These are phyloP conservation scores for Junco hyemalis DNA, from an alignment of 2,113 vertebrate genomes.

Conservation along the genomic window DNA sequence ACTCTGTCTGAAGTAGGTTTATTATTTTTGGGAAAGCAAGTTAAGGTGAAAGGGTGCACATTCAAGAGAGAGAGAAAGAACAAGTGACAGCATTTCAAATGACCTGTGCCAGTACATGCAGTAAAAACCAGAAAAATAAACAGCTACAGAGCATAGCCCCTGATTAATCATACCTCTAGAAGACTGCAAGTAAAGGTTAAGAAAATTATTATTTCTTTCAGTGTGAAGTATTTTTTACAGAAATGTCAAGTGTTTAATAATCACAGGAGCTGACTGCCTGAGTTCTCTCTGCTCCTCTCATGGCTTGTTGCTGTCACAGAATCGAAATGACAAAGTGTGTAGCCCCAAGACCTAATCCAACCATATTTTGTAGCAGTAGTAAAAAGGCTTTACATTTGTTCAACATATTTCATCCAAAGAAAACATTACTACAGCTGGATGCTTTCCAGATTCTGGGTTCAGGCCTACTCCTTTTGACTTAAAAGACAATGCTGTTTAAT, in stretches of 20 bases:
- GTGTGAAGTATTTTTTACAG: not conserved
- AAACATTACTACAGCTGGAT: not conserved
- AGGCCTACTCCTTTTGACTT: not conserved
- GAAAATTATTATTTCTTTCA: not conserved
- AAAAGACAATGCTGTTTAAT: not conserved
- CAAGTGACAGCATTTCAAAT: not conserved
- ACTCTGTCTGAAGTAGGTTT: not conserved
- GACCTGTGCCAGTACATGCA: not conserved
- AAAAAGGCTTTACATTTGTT: conserved; percentile 13
- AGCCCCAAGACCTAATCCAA: not conserved
- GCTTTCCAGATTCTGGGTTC: not conserved
- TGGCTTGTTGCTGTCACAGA: not conserved
- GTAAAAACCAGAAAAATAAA: not conserved
- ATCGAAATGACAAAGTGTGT: not conserved
- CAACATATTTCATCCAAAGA: not conserved
- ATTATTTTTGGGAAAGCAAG: not conserved
- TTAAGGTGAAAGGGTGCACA: not conserved
- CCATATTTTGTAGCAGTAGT: not conserved
- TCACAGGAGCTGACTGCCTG: not conserved
- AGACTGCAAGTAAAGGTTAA: not conserved
- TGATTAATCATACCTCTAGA: not conserved
- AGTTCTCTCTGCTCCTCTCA: not conserved
- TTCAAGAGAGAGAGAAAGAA: not conserved
- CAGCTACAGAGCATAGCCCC: not conserved
- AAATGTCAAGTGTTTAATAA: not conserved